Evolutionary conservation across 2,113 vertebrate genomes (phyloP), one percentile per base, ranked within the genome.

Genomic region (Fregetta grallaria): DNA sequence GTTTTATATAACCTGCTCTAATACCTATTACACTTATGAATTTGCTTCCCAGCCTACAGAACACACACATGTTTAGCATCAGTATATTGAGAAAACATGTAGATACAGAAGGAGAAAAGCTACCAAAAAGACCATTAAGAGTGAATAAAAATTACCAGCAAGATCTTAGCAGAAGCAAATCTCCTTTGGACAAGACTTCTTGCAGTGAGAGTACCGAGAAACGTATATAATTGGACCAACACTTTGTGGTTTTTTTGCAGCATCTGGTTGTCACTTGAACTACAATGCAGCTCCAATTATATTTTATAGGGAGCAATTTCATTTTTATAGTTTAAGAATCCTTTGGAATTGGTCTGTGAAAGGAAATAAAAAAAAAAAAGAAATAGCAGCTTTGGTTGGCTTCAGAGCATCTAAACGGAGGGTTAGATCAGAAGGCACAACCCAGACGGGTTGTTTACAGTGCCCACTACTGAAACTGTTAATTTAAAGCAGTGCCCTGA

Each of bases 241-340:
- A 65, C 8, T 87, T 86, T 79, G 19, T 22, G 2, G 0, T 44
- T 65, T 59, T 86, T 87, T 96, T 42, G 56, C 84, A 96, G 90
- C 81, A 97, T 96, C 95, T 97, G 92, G 77, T 86, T 96, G 88
- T 97, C 88, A 95, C 97, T 97, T 94, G 63, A 87, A 92, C 42
- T 92, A 93, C 94, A 96, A 73, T 71, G 52, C 50, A 86, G 34
- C 52, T 94, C 63, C 91, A 97, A 96, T 97, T 97, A 94, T 96
- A 95, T 97, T 98, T 97, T 98, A 97, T 94, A 90, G 95, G 59
- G 91, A 97, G 36, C 50, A 95, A 95, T 97, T 96, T 96, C 4
- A 53, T 96, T 97, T 98, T 97, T 97, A 97, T 85, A 84, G 89
- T 83, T 94, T 89, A 96, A 79, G 65, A 94, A 98, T 96, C 81